These are phyloP conservation scores for Neoarius graeffei DNA, from an alignment of 2,113 vertebrate genomes.

Conservation along the genomic window DNA sequence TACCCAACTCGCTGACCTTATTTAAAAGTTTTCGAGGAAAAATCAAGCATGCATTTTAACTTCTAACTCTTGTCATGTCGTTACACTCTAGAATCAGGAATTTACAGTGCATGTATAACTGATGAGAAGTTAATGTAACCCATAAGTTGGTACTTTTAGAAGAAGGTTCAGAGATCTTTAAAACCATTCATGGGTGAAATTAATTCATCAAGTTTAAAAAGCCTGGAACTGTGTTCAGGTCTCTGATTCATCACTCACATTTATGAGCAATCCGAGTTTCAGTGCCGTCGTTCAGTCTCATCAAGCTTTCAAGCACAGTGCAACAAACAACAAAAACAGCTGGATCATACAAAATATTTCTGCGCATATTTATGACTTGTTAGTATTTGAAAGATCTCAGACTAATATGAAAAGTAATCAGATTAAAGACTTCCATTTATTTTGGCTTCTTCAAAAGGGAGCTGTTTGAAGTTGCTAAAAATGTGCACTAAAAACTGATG, in stretches of 20 bases:
- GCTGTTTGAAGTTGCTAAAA: not conserved
- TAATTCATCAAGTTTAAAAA: constrained; percentile 17
- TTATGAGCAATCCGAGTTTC: constrained; percentile 10
- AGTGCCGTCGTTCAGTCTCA: not conserved
- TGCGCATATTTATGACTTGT: not conserved
- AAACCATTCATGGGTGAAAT: constrained; percentile 7
- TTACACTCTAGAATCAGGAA: not conserved
- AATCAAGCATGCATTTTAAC: not conserved
- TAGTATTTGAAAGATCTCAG: not conserved
- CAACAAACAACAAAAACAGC: constrained; percentile 17
- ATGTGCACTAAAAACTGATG: not conserved
- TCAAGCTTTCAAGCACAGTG: not conserved
- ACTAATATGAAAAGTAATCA: not conserved
- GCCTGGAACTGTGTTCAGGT: not conserved
- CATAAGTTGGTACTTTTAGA: not conserved
- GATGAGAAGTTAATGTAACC: constrained; percentile 1
- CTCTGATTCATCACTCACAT: not conserved
- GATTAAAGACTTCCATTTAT: not conserved
- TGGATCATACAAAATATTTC: constrained; percentile 11
- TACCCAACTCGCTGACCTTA: not conserved
- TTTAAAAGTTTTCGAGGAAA: not conserved
- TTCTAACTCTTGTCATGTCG: not conserved
- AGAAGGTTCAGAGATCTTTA: not conserved
- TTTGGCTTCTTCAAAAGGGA: not conserved
- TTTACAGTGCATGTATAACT: not conserved